Evolutionary conservation across 1,140 invertebrate genomes (phyloP), one percentile per base, ranked within the genome.

Genomic region (Drosophila funebris): DNA sequence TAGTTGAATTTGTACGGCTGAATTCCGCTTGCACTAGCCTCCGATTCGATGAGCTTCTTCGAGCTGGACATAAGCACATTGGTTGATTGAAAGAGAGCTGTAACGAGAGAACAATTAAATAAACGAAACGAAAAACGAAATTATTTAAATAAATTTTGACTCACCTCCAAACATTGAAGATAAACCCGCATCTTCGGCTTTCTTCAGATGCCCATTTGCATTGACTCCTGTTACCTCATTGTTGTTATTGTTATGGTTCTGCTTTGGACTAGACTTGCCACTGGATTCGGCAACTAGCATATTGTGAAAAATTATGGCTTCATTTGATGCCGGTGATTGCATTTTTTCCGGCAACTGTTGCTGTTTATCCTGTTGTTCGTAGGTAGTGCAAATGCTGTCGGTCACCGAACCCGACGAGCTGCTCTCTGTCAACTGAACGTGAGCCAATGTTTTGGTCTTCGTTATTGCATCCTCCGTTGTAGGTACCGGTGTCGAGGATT

Each of bases 341-440:
- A 43, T 16, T 31, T 52, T 68, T 18, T 73, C 63, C 2, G 60
- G 31, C 11, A 41, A 22, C 16, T 66, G 53, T 0, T 61, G 57
- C 6, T 68, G 64, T 27, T 74, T 80, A 50, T 60, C 37, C 75
- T 80, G 76, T 29, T 91, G 94, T 87, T 94, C 94, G 78, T 94
- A 94, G 20, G 94, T 90, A 4, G 94, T 94, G 68, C 94, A 94
- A 43, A 94, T 92, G 81, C 94, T 94, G 66, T 94, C 94, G 43
- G 94, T 94, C 53, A 94, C 91, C 4, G 94, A 94, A 31, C 94
- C 94, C 58, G 94, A 94, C 37, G 94, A 94, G 76, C 94, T 94
- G 88, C 94, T 94, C 85, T 94, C 94, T 5, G 94, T 94, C 24
- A 94, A 85, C 44, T 87, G 82, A 6, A 77, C 64, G 4, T 82